These are phyloP conservation scores for Coilia nasus DNA, from an alignment of 2,797 vertebrate genomes.

Conservation along the genomic window DNA sequence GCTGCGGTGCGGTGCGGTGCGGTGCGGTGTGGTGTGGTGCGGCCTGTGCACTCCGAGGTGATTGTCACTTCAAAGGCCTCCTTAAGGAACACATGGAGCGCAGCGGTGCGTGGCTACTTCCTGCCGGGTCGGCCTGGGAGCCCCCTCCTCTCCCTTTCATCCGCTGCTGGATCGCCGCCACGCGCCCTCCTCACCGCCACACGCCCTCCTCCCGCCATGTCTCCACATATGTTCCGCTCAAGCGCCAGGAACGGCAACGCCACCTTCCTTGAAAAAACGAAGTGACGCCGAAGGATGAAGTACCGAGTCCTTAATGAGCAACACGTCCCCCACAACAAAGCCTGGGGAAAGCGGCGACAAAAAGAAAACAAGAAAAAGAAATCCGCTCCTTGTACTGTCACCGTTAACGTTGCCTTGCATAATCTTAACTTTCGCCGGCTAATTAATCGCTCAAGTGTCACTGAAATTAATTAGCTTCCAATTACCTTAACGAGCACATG, in stretches of 20 bases:
- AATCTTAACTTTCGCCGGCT: neutral
- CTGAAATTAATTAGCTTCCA: neutral
- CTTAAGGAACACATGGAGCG: conserved; percentile 14
- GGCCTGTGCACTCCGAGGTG: neutral
- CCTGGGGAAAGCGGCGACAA: too few species aligned
- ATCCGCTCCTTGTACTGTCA: neutral
- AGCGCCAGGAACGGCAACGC: neutral
- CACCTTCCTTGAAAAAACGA: neutral
- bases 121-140: conserved; percentile 6
- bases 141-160: neutral
- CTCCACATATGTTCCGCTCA: conserved; percentile 6
- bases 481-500: neutral
- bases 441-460: conserved; percentile 17
- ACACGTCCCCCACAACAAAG: neutral
- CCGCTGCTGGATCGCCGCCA: neutral
- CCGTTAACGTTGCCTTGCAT: neutral
- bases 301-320: neutral
- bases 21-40: too few species aligned
- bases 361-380: neutral
- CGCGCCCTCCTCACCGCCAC: neutral
- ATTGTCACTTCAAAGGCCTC: conserved; percentile 24
- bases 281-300: neutral
- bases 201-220: neutral
- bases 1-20: neutral
- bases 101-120: conserved; percentile 1